Evolutionary conservation across 2,113 vertebrate genomes (phyloP), one percentile per base, ranked within the genome.

Genomic region (Melospiza melodia): DNA sequence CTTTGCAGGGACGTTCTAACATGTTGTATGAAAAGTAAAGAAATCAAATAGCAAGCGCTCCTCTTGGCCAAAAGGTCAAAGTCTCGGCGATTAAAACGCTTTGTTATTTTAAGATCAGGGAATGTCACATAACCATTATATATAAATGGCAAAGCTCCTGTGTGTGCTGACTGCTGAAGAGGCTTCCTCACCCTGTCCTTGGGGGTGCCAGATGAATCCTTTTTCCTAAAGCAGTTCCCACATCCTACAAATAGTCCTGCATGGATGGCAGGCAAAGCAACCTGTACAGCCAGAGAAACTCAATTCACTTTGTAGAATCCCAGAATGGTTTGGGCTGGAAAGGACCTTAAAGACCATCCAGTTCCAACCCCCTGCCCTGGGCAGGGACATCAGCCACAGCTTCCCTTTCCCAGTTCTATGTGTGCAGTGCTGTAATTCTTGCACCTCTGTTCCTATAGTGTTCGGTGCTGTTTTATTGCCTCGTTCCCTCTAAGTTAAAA

Each of bases 11-110:
- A 86, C 18, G 31, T 88, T 92, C 81, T 41, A 62, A 92, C 0
- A 11, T 61, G 88, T 54, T 57, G 84, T 92, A 93, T 78, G 94
- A 93, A 95, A 96, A 96, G 83, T 54, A 68, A 97, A 96, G 92
- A 78, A 76, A 96, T 91, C 89, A 89, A 97, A 96, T 81, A 73
- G 52, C 67, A 82, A 94, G 75, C 12, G 55, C 77, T 89, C 89
- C 93, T 92, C 95, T 94, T 95, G 96, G 87, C 94, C 95, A 55
- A 76, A 97, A 96, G 97, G 96, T 97, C 95, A 96, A 90, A 96
- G 87, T 65, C 91, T 76, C 54, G n/a, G 89, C 4, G 93, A 97
- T 97, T 95, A 97, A 95, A 96, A 97, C 31, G 66, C 94, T 93
- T 85, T 95, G 94, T 96, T 90, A 87, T 94, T 93, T 92, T 51